These are phyloP conservation scores for Norana najaformis DNA, from an alignment of 2,888 invertebrate species.

Conservation along the genomic window DNA sequence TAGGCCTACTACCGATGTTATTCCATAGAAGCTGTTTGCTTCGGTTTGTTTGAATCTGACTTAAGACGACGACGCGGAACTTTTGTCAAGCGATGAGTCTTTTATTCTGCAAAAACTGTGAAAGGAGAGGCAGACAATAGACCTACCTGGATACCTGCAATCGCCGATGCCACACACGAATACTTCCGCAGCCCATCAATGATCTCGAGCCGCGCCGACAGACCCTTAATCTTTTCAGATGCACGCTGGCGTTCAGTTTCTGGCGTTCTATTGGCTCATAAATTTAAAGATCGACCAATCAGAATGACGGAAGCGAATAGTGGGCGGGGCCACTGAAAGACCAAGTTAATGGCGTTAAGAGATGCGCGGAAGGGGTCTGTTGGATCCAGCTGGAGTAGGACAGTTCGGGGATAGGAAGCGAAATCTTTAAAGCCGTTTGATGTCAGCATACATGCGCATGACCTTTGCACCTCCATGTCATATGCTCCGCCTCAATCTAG, in stretches of 20 bases:
- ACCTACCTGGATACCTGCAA: background rate
- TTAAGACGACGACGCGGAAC: no score
- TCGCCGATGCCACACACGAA: background rate
- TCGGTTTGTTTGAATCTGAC: no score
- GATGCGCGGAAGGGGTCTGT: no score
- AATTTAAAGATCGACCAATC: background rate
- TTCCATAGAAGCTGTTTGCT: no score
- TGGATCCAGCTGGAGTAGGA: background rate
- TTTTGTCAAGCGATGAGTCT: no score
- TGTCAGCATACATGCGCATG: background rate
- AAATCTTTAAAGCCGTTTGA: background rate
- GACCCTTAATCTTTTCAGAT: background rate
- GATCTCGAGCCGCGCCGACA: no score
- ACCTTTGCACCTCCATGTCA: background rate
- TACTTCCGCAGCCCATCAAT: background rate
- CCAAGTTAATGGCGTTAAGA: background rate
- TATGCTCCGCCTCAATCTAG: background rate
- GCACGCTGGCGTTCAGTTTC: background rate
- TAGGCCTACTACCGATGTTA: no score
- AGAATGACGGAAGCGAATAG: background rate
- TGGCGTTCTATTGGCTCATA: background rate
- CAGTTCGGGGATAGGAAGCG: background rate
- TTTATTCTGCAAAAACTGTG: background rate
- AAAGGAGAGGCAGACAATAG: background rate
- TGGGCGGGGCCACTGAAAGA: background rate